Conservation (phyloP, 2,113 vertebrate species). For the Salvelinus fontinalis region DNA sequence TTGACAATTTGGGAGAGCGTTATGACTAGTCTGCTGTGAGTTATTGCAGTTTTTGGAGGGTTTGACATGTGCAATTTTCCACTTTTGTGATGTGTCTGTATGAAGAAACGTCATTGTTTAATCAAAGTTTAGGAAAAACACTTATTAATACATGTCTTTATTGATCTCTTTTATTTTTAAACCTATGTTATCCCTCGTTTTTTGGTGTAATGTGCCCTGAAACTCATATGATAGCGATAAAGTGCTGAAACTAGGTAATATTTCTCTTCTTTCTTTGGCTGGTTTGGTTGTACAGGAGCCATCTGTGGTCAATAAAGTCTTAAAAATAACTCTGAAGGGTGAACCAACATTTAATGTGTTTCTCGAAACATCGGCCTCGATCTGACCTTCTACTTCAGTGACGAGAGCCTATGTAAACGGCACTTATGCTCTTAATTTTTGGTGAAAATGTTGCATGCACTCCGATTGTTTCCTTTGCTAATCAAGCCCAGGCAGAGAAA, state of each 20-base stretch:
- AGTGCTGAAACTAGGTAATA: slow-evolving; percentile 54
- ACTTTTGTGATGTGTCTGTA: no score
- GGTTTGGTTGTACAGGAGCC: slow-evolving; percentile 57
- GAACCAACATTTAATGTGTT: slow-evolving; percentile 77
- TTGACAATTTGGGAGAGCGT: not conserved
- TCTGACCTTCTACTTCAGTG: slow-evolving; percentile 72
- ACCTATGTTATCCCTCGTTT: not conserved
- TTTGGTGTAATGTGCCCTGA: slow-evolving; percentile 16
- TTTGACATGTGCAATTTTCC: no score
- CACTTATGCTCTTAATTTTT: slow-evolving; percentile 63
- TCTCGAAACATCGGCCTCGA: slow-evolving; percentile 71
- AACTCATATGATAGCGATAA: slow-evolving; percentile 50
- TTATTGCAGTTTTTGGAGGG: not conserved
- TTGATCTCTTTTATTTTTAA: slow-evolving; percentile 11
- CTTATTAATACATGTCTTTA: not conserved
- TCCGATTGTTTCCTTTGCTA: slow-evolving; percentile 72
- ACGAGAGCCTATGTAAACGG: slow-evolving; percentile 74
- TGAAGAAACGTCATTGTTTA: no score
- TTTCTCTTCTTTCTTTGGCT: slow-evolving; percentile 34
- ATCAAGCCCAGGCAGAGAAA: slow-evolving; percentile 77
- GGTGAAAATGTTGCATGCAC: slow-evolving; percentile 69
- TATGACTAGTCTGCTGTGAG: not conserved
- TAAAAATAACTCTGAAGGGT: slow-evolving; percentile 76
- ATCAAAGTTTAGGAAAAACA: no score
- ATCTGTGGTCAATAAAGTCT: slow-evolving; percentile 77